Conservation (phyloP, 2,888 invertebrate genomes). For the Acrocera orbiculus region DNA sequence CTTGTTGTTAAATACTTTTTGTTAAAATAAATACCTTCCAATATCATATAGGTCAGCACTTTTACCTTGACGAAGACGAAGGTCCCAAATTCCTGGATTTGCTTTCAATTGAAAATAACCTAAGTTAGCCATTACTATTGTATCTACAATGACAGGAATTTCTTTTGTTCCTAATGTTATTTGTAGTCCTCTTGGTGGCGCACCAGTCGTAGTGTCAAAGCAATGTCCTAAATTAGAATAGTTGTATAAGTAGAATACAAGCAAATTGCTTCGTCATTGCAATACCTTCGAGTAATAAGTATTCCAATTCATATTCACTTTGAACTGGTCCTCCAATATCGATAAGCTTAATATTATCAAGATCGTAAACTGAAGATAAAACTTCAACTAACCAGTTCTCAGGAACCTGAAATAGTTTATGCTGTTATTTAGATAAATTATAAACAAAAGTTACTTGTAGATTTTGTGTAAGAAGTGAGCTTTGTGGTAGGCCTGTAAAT, state of each 20-base stretch:
- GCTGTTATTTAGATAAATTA: not conserved
- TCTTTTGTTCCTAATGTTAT: slow-evolving; percentile 74
- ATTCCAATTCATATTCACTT: slow-evolving; percentile 91
- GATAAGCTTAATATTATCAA: slow-evolving; percentile 91
- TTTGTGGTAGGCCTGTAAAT: slow-evolving; percentile 79
- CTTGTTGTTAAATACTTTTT: not conserved
- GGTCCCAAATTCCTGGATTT: slow-evolving; percentile 89
- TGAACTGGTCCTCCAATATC: slow-evolving; percentile 80
- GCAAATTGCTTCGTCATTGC: not conserved
- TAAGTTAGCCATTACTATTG: slow-evolving; percentile 99
- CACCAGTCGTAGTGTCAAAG: slow-evolving; percentile 76
- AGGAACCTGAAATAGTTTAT: slow-evolving; percentile 44
- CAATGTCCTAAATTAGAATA: slow-evolving; percentile 49
- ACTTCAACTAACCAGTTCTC: slow-evolving; percentile 95
- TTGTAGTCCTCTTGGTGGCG: slow-evolving; percentile 94
- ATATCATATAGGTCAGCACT: slow-evolving; percentile 93
- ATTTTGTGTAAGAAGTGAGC: slow-evolving; percentile 78
- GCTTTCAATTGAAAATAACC: slow-evolving; percentile 98
- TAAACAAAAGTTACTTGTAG: slow-evolving; percentile 32
- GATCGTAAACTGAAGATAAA: slow-evolving; percentile 79
- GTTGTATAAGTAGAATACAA: not conserved
- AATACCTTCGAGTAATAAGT: slow-evolving; percentile 62
- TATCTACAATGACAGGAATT: slow-evolving; percentile 70
- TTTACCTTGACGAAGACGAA: slow-evolving; percentile 77
- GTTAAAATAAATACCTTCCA: slow-evolving; percentile 36